These are phyloP conservation scores for Drosophila crucigera DNA, from an alignment of 2,888 invertebrate genomes.

Conservation along the genomic window DNA sequence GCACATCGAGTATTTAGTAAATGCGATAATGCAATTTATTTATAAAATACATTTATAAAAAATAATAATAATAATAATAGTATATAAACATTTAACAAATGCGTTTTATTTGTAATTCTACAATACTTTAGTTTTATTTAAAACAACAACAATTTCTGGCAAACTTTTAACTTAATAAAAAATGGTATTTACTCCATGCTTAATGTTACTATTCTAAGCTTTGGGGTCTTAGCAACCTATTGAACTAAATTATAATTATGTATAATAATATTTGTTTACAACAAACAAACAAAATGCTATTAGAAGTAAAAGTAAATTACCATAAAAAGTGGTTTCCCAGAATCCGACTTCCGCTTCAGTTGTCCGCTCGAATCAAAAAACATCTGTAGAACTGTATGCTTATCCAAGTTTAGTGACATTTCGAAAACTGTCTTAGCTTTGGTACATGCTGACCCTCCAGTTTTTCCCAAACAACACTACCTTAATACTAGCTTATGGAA, in stretches of 20 bases:
- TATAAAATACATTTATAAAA: conserved; percentile 32
- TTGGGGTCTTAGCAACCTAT: neutral
- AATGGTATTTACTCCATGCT: neutral
- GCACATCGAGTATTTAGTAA: conserved; percentile 37
- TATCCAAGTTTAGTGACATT: conserved; percentile 34
- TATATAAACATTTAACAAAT: neutral
- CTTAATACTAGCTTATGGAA: neutral
- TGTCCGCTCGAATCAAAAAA: neutral
- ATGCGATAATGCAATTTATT: conserved; percentile 37
- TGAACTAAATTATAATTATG: neutral
- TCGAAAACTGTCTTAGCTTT: neutral
- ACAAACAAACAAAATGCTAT: neutral
- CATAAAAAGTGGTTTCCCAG: neutral
- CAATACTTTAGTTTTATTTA: neutral
- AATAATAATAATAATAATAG: conserved; percentile 17
- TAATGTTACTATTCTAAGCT: neutral
- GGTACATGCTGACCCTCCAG: conserved; percentile 7
- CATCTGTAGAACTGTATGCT: conserved; percentile 9
- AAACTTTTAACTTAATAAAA: neutral
- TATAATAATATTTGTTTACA: neutral
- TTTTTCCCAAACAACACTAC: neutral
- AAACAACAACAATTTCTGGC: neutral
- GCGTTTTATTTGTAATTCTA: conserved; percentile 6
- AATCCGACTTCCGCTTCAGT: neutral
- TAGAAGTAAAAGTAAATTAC: neutral